Evolutionary conservation across 1,140 invertebrate genomes (phyloP).

Genomic region (Globodera rostochiensis): DNA sequence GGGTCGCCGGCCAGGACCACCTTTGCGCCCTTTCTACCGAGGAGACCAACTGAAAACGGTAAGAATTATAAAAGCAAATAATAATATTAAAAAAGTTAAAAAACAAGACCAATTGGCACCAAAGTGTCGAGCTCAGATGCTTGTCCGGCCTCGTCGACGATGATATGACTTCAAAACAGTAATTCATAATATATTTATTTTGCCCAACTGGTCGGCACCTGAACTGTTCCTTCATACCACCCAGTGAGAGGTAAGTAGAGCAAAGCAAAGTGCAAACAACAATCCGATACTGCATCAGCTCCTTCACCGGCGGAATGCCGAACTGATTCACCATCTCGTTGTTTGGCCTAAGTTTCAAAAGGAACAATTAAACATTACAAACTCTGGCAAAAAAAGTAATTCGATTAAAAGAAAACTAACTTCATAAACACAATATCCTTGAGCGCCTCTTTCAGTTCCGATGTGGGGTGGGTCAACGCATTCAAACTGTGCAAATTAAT

Average conservation of each 20-base stretch:
- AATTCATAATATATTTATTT: slow-evolving; percentile 6
- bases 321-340: slow-evolving; percentile 12
- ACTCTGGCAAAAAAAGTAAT: too few species aligned
- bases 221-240: slow-evolving; percentile 23
- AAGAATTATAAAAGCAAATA: neutral
- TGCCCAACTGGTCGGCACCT: slow-evolving; percentile 15
- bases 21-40: slow-evolving; percentile 45
- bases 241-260: slow-evolving; percentile 35
- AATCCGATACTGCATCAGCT: slow-evolving; percentile 20
- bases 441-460: slow-evolving; percentile 12
- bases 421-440: slow-evolving; percentile 16
- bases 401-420: slow-evolving; percentile 21
- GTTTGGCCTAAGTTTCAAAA: slow-evolving; percentile 17
- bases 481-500: neutral
- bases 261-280: slow-evolving; percentile 38
- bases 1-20: slow-evolving; percentile 86
- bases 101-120: slow-evolving; percentile 38
- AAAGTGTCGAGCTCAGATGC: slow-evolving; percentile 37
- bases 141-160: slow-evolving; percentile 47
- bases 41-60: slow-evolving; percentile 22
- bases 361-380: too few species aligned
- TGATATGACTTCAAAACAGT: slow-evolving; percentile 41
- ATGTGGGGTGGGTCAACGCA: slow-evolving; percentile 23
- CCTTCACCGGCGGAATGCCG: slow-evolving; percentile 16
- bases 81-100: neutral